Evolutionary conservation across 35 echinoderm and acorn worm genomes (phyloP).

Genomic region (Apostichopus parvimensis): DNA sequence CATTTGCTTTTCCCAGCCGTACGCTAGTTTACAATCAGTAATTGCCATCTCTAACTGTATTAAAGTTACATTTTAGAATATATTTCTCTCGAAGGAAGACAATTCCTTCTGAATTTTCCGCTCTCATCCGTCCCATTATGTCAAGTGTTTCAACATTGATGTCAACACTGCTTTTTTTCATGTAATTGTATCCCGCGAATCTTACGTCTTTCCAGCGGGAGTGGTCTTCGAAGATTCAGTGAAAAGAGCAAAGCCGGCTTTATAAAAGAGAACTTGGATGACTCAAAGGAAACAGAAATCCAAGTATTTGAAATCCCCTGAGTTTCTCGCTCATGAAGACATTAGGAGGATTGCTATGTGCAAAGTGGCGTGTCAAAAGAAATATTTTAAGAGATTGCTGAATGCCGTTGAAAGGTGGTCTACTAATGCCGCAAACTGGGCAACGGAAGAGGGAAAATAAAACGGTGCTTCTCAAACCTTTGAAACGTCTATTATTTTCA

Average conservation of each 20-base stretch:
- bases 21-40: too few species aligned
- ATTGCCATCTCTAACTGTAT: too few species aligned
- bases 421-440: too few species aligned
- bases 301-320: background rate
- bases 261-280: background rate
- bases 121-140: background rate
- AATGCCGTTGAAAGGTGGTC: too few species aligned
- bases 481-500: too few species aligned
- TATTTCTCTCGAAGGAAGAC: too few species aligned
- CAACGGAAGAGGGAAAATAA: too few species aligned
- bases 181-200: background rate
- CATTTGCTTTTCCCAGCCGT: too few species aligned
- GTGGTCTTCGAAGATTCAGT: background rate
- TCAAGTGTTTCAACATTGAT: conserved; percentile 1
- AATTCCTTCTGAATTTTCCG: too few species aligned
- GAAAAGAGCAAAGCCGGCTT: background rate
- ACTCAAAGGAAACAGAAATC: background rate
- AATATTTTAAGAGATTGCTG: background rate
- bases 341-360: conserved; percentile 8
- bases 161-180: background rate
- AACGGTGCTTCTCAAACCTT: too few species aligned
- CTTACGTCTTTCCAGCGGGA: background rate
- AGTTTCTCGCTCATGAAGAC: background rate
- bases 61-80: too few species aligned
- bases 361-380: conserved; percentile 2